Evolutionary conservation across 2,797 vertebrate species (phyloP), one percentile per base, ranked within the genome.

Genomic region (Lophura swinhoii): DNA sequence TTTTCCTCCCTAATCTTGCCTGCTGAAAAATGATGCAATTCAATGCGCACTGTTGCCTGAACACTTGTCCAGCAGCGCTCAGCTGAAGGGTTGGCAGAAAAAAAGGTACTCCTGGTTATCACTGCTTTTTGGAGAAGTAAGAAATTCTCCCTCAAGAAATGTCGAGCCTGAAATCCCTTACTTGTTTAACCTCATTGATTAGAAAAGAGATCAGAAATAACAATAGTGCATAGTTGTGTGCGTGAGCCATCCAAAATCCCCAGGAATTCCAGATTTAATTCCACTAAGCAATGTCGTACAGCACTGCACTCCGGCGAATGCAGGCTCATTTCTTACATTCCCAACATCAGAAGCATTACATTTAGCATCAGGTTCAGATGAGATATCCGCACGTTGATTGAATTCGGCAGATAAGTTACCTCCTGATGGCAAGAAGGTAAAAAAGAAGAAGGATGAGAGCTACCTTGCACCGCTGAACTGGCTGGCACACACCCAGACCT

Each of bases 371-470:
- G 26, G 14, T 72, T 64, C 60, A 59, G 75, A 63, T 59, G 62
- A 83, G 49, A 83, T 43, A 76, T 9, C 26, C 56, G 29, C 44
- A 51, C 6, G 21, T 37, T 78, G 83, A 83, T 85, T 72, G 72
- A 84, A 79, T 85, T 9, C 64, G 84, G 16, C 41, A 80, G 90
- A 79, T 86, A 78, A 71, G 39, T 44, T 87, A 69, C 46, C 39
- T 90, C 37, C 71, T 74, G 58, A 80, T 29, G 72, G 64, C 83
- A 87, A 12, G 59, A 67, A 82, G 28, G 43, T 62, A 49, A 28
- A 77, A 22, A 26, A 63, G 35, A 51, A 76, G 55, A 55, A 35
- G 24, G 14, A 28, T 29, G 75, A 64, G 70, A 63, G 35, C 51
- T 62, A 55, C 48, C 53, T 26, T 20, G 60, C 64, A 62, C 46